Evolutionary conservation across 2,888 invertebrate species (phyloP).

Genomic region (Limnephilus rhombicus): DNA sequence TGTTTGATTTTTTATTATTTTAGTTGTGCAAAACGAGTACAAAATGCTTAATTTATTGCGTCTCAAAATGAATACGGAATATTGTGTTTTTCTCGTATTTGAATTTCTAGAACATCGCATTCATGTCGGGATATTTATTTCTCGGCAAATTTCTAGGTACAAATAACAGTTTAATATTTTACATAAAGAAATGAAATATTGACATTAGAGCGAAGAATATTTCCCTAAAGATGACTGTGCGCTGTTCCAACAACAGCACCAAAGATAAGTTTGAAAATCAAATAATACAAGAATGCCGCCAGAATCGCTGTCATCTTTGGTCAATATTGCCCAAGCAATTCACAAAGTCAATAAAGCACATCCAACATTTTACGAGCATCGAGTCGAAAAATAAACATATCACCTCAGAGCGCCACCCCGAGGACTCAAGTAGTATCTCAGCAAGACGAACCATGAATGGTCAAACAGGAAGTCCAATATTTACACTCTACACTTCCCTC

Average conservation of each 20-base stretch:
- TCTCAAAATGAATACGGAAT: not conserved
- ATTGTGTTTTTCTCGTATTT: not conserved
- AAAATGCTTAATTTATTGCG: not conserved
- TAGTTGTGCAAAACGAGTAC: not conserved
- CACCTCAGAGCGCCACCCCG: slow-evolving; percentile 57
- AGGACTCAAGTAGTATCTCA: not conserved
- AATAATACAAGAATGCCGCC: slow-evolving; percentile 46
- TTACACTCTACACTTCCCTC: slow-evolving; percentile 51
- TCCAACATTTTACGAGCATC: slow-evolving; percentile 29
- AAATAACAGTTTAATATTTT: slow-evolving; percentile 18
- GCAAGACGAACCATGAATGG: slow-evolving; percentile 28
- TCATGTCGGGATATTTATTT: not conserved
- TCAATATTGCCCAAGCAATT: slow-evolving; percentile 48
- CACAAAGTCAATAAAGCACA: slow-evolving; percentile 24
- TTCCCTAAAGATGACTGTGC: slow-evolving; percentile 11
- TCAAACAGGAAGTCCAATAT: slow-evolving; percentile 63
- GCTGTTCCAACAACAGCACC: slow-evolving; percentile 30
- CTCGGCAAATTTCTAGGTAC: not conserved
- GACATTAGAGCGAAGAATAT: slow-evolving; percentile 18
- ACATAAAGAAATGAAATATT: slow-evolving; percentile 41
- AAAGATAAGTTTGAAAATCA: slow-evolving; percentile 31
- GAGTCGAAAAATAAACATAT: slow-evolving; percentile 50
- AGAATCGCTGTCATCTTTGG: slow-evolving; percentile 30
- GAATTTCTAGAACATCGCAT: not conserved
- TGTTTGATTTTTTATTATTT: too few species aligned